Conservation (phyloP, 64 coral and sea anemone species). For the Stichodactyla helianthus region DNA sequence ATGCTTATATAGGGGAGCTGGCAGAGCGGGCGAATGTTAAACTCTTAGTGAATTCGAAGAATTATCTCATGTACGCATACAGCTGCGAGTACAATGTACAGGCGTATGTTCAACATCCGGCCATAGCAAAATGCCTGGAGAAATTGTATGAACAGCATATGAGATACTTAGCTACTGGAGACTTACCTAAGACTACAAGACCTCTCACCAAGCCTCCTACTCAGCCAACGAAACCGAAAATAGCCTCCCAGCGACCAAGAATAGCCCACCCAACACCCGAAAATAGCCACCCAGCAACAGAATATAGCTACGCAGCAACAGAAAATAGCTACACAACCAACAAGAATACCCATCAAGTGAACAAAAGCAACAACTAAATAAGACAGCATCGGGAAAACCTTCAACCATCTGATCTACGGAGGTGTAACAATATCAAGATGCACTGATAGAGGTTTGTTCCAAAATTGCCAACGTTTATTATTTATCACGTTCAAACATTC, state of each 20-base stretch:
- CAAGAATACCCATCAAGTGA: neutral
- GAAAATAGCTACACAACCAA: neutral
- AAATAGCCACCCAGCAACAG: too few relatives aligned
- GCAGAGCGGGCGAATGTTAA: slow-evolving; percentile 36
- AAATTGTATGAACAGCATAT: slow-evolving; percentile 31
- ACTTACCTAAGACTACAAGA: neutral
- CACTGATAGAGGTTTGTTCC: too few relatives aligned
- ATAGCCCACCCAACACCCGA: too few relatives aligned
- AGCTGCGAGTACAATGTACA: slow-evolving; percentile 35
- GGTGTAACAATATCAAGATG: too few relatives aligned
- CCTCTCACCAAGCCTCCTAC: neutral
- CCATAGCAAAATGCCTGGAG: slow-evolving; percentile 37
- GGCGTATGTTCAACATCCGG: slow-evolving; percentile 72
- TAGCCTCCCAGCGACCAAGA: neutral
- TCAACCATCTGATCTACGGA: too few relatives aligned
- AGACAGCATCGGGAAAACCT: neutral
- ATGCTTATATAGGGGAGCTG: slow-evolving; percentile 58
- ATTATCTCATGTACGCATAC: slow-evolving; percentile 65
- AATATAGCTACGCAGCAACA: neutral
- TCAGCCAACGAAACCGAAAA: neutral
- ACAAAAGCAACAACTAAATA: neutral
- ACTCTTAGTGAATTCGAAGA: slow-evolving; percentile 11
- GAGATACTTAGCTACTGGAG: neutral
- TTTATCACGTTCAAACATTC: too few relatives aligned
- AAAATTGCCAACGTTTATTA: too few relatives aligned